Evolutionary conservation across 2,113 vertebrate genomes (phyloP), one percentile per base, ranked within the genome.

Genomic region (Callopanchax toddi): DNA sequence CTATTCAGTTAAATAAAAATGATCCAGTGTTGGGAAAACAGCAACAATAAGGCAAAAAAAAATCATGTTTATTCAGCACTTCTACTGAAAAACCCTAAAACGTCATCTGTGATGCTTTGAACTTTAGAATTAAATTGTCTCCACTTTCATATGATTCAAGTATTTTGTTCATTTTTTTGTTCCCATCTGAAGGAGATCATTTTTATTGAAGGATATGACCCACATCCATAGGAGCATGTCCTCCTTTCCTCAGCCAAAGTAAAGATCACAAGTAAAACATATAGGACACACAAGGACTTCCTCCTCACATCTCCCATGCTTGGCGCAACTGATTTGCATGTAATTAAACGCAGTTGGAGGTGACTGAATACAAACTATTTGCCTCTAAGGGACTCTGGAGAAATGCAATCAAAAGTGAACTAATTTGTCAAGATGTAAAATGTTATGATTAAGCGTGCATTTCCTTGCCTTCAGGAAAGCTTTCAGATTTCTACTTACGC

Each of bases 321-420:
- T 26, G 36, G 66, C 17, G 21, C 67, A 61, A 50, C 43, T 60
- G 52, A 70, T 79, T 78, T 81, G 46, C 79, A 66, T 74, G 46
- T 57, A 66, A 76, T 87, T 89, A 87, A 83, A 72, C 42, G 68
- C 63, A 56, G 54, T 68, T 77, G 50, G 55, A 76, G 42, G 67
- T 72, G 74, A 75, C 68, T 74, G 56, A 87, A 87, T 69, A 83
- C 70, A 84, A 89, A 86, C 56, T 68, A 68, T 81, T 71, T 86
- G 81, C 84, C 87, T 86, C 74, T 62, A 66, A 88, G 86, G 83
- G 71, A 79, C 71, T 83, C 48, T 37, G 59, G 40, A 71, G 69
- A 88, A 86, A 86, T 57, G 68, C 86, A 91, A 91, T 90, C 87
- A 91, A 91, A 86, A 62, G 69, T 89, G 89, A 87, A 85, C 84